Percentiles rank a stretch among this genome's conserved stretches.
phyloP scores from a whole-genome alignment of 2,113 vertebrate species.

The Hippocampus barbouri region DNA sequence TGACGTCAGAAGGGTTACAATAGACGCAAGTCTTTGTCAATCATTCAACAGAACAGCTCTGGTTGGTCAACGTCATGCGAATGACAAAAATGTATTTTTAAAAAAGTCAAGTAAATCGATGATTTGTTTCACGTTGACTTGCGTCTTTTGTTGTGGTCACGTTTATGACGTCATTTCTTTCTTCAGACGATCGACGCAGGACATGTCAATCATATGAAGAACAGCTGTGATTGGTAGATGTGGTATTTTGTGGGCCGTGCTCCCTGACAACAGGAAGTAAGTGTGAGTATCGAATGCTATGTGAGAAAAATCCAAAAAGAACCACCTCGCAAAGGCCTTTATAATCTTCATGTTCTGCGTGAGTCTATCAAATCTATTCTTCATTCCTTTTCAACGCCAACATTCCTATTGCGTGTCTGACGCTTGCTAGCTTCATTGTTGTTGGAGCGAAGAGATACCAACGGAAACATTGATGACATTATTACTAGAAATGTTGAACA shows the following conservation, averaged over 20 bases:
- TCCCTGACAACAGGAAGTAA: conserved; percentile 43
- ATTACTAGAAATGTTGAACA: background rate
- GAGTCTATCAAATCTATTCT: conserved; percentile 27
- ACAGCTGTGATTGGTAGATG: conserved; percentile 20
- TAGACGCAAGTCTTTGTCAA: too few relatives aligned
- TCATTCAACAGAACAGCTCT: background rate
- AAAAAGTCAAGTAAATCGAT: too few relatives aligned
- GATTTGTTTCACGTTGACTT: too few relatives aligned
- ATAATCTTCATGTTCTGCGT: conserved; percentile 56
- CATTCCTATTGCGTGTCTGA: background rate
- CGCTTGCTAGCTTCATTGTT: conserved; percentile 36
- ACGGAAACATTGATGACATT: background rate
- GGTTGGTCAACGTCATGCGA: background rate
- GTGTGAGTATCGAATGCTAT: background rate
- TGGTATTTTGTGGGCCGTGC: background rate
- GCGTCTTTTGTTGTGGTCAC: background rate
- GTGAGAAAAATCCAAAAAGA: background rate
- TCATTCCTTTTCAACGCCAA: conserved; percentile 1
- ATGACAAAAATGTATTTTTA: too few relatives aligned
- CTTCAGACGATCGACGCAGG: conserved; percentile 18
- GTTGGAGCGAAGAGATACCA: background rate
- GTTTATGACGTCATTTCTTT: background rate
- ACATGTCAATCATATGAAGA: fast-evolving
- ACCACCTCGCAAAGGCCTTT: conserved; percentile 31
- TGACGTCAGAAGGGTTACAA: too few relatives aligned